phyloP scores from a whole-genome alignment of 1,140 invertebrate species.

The Hylyphantes graminicola region DNA sequence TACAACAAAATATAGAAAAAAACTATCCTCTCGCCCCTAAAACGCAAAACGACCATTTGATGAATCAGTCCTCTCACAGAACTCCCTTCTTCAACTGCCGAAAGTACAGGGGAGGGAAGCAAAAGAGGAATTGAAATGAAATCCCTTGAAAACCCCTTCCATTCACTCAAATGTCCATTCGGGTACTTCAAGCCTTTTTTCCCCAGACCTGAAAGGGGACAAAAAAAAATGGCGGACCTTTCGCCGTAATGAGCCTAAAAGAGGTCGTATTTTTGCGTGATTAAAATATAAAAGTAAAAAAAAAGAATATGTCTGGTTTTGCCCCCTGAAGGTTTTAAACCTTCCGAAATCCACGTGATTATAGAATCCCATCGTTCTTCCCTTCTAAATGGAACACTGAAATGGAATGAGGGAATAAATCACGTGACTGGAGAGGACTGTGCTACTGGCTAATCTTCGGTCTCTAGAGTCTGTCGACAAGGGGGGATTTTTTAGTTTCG shows the following conservation, averaged over 20 bases:
- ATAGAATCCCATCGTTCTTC: constrained; percentile 29
- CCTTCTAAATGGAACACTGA: not conserved
- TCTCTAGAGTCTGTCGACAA: not conserved
- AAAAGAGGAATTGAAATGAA: constrained; percentile 25
- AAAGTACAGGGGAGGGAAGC: constrained; percentile 12
- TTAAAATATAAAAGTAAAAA: no score
- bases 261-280: not conserved
- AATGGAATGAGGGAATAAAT: constrained; percentile 22
- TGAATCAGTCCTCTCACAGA: constrained; percentile 13
- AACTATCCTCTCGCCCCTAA: not conserved
- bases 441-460: not conserved
- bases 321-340: not conserved
- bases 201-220: not conserved
- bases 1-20: no score
- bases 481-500: no score
- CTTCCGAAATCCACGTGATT: constrained; percentile 27
- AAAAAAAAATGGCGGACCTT: not conserved
- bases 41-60: constrained; percentile 40
- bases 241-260: constrained; percentile 20
- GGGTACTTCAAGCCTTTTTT: not conserved
- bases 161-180: not conserved
- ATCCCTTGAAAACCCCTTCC: not conserved
- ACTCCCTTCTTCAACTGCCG: constrained; percentile 19
- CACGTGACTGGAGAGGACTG: constrained; percentile 12
- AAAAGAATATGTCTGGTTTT: no score